A percentile compares a stretch with the other conserved stretches of the same genome.
These are phyloP conservation scores for Arrhamphus sclerolepis DNA, from an alignment of 2,797 vertebrate genomes.

Conservation along the genomic window DNA sequence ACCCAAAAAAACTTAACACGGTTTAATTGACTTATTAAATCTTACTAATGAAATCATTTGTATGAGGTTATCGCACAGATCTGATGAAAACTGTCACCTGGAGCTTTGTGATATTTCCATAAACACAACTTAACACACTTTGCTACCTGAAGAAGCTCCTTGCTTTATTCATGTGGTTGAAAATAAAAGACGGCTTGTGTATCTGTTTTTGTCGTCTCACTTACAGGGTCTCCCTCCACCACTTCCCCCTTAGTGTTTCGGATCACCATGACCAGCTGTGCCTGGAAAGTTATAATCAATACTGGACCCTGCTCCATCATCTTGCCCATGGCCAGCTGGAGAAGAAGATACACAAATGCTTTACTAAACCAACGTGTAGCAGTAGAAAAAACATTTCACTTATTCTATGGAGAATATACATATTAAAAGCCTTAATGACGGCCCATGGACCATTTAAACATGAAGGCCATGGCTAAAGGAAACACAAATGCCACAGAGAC, in stretches of 20 bases:
- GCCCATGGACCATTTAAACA: too few relatives aligned
- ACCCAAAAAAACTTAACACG: neutral
- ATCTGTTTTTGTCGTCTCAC: slow-evolving; percentile 50
- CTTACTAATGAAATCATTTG: slow-evolving; percentile 4
- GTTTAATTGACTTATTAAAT: slow-evolving; percentile 10
- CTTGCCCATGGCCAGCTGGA: slow-evolving; percentile 94
- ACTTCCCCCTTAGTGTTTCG: slow-evolving; percentile 88
- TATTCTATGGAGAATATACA: too few relatives aligned
- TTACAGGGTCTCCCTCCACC: slow-evolving; percentile 94
- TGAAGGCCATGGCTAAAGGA: too few relatives aligned
- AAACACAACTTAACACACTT: too few relatives aligned
- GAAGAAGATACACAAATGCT: slow-evolving; percentile 1
- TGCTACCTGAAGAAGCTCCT: neutral
- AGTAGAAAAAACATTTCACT: too few relatives aligned
- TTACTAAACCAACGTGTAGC: neutral
- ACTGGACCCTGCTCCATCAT: slow-evolving; percentile 99
- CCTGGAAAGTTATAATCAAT: slow-evolving; percentile 95
- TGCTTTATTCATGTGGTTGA: neutral
- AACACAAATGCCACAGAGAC: too few relatives aligned
- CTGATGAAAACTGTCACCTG: too few relatives aligned
- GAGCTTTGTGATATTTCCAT: too few relatives aligned
- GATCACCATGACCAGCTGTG: slow-evolving; percentile 92
- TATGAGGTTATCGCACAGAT: neutral
- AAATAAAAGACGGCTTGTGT: neutral
- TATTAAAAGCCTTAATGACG: too few relatives aligned